Conservation (phyloP, 2,113 vertebrate species). For the Hirundichthys speculiger region DNA sequence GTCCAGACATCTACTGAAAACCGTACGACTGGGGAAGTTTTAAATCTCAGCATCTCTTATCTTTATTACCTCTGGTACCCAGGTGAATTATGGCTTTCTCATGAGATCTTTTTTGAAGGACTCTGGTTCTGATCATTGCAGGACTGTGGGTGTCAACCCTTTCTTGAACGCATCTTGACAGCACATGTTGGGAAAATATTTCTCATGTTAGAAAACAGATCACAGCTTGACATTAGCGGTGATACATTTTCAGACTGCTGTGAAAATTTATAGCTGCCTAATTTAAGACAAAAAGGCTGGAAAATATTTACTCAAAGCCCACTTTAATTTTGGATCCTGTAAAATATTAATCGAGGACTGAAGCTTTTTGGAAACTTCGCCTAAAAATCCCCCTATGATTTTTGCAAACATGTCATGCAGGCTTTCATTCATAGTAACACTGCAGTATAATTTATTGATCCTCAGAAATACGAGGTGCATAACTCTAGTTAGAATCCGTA, state of each 20-base stretch:
- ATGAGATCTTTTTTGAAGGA: conserved; percentile 12
- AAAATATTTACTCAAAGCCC: no score
- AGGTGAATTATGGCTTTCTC: conserved; percentile 11
- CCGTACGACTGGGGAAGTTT: conserved; percentile 6
- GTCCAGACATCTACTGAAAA: conserved; percentile 36
- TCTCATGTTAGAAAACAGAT: conserved; percentile 50
- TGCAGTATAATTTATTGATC: no score
- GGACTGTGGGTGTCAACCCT: conserved; percentile 41
- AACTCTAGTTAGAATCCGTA: no score
- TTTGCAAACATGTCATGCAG: no score
- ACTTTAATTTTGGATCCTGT: conserved; percentile 3
- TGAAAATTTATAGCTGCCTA: conserved; percentile 14
- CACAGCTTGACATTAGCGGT: conserved; percentile 40
- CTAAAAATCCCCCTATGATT: no score
- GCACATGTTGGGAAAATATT: conserved; percentile 60
- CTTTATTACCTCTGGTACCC: conserved; percentile 20
- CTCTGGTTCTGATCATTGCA: conserved; percentile 2
- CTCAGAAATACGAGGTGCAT: no score
- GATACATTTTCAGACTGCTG: conserved; percentile 42
- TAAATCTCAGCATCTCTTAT: conserved; percentile 15
- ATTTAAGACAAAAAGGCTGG: not conserved
- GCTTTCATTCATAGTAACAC: no score
- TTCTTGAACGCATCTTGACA: conserved; percentile 62
- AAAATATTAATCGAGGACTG: not conserved
- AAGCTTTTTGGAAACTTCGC: not conserved